These are phyloP conservation scores for Actias luna DNA, from an alignment of 2,888 invertebrate genomes.

Conservation along the genomic window DNA sequence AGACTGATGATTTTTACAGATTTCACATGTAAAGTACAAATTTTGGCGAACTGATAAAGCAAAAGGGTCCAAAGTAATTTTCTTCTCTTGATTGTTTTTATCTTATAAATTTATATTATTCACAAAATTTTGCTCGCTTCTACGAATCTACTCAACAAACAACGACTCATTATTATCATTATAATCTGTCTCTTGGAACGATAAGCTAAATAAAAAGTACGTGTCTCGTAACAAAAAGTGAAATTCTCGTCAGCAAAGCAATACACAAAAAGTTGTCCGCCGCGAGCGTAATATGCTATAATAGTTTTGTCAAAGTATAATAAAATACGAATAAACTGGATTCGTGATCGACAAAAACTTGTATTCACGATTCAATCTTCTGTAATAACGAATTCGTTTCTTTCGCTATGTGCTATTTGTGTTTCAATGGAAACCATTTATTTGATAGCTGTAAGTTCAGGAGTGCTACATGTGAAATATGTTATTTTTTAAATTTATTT, in stretches of 20 bases:
- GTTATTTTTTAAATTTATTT: too few species aligned
- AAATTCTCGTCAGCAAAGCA: not conserved
- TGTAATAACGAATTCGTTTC: slow-evolving; percentile 18
- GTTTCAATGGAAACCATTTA: slow-evolving; percentile 10
- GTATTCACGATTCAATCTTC: slow-evolving; percentile 6
- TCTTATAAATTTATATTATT: not conserved
- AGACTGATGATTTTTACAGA: not conserved
- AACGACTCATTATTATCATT: not conserved
- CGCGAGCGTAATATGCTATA: slow-evolving; percentile 12
- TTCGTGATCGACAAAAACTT: slow-evolving; percentile 16
- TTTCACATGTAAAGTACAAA: not conserved
- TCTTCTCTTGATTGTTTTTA: too few species aligned
- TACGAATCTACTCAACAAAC: not conserved
- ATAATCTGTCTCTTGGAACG: not conserved
- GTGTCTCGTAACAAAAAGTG: not conserved
- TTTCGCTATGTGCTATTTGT: slow-evolving; percentile 14
- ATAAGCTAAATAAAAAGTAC: not conserved
- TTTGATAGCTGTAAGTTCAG: not conserved
- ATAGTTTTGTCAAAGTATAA: slow-evolving; percentile 14
- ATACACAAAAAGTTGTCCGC: not conserved
- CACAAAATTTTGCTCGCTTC: not conserved
- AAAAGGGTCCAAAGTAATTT: too few species aligned
- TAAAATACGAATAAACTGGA: slow-evolving; percentile 13
- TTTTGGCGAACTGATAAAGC: too few species aligned
- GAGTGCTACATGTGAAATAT: too few species aligned